A percentile compares a stretch with the other conserved stretches of the same genome.
Evolutionary conservation across 2,113 vertebrate genomes (phyloP).

Genomic region (Megaleporinus macrocephalus): DNA sequence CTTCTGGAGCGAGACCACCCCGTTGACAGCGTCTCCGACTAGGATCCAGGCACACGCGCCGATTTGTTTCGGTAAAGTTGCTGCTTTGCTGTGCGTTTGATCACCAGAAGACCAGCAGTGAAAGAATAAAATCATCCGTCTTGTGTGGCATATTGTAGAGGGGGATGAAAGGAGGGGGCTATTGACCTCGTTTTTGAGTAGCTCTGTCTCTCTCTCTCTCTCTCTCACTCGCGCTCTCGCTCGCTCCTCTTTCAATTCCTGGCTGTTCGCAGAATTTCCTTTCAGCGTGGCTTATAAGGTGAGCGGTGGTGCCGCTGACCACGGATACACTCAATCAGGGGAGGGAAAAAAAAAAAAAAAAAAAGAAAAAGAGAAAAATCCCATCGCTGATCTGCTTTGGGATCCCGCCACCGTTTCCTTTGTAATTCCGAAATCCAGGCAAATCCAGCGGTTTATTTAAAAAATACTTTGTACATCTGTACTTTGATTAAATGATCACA

Average conservation of each 20-base stretch:
- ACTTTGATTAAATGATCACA: conserved; percentile 79
- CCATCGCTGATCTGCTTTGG: conserved; percentile 75
- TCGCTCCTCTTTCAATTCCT: neutral
- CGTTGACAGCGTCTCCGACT: neutral
- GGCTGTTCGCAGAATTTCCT: neutral
- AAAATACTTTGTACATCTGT: conserved; percentile 76
- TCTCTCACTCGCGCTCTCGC: neutral
- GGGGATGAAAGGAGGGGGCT: neutral
- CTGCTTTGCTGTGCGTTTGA: neutral
- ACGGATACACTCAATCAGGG: conserved; percentile 65
- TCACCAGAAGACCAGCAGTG: neutral
- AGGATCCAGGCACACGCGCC: neutral
- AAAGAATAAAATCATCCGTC: neutral
- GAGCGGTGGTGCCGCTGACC: conserved; percentile 4
- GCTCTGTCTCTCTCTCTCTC: neutral
- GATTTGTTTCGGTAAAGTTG: neutral
- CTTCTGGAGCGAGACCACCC: neutral
- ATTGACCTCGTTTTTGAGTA: conserved; percentile 1
- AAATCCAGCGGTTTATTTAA: conserved; percentile 80
- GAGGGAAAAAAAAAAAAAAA: conserved; percentile 46
- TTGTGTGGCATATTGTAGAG: neutral
- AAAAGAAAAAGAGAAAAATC: conserved; percentile 67
- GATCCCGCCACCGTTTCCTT: conserved; percentile 71
- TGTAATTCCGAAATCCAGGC: conserved; percentile 78
- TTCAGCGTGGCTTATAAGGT: conserved; percentile 3